A percentile compares a stretch with the other conserved stretches of the same genome.
Evolutionary conservation across 2,113 vertebrate species (phyloP).

Genomic region (Myodes glareolus): DNA sequence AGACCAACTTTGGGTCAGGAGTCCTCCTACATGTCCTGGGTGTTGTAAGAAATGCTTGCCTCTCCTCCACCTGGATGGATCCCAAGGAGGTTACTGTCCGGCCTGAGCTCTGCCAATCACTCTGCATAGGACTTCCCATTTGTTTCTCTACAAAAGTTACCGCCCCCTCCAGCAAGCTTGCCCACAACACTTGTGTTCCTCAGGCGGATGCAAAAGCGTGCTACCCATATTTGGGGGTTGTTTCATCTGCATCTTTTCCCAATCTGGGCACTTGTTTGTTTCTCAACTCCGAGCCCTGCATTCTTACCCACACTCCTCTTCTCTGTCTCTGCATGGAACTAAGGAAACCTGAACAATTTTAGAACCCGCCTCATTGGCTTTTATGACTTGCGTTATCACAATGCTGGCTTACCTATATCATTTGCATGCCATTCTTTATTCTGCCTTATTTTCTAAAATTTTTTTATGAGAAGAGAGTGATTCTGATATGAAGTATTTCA

Average conservation of each 20-base stretch:
- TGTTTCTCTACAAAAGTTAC: neutral
- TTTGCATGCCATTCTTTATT: neutral
- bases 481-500: neutral
- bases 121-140: neutral
- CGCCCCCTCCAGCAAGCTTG: rapidly evolving
- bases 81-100: neutral
- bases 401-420: neutral
- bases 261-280: neutral
- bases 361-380: neutral
- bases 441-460: neutral
- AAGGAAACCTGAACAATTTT: neutral
- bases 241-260: neutral
- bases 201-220: neutral
- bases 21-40: neutral
- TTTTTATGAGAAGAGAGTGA: neutral
- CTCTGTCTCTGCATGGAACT: neutral
- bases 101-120: neutral
- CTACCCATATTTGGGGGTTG: neutral
- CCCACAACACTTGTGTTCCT: neutral
- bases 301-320: neutral
- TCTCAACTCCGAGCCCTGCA: neutral
- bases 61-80: neutral
- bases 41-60: neutral
- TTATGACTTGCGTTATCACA: neutral
- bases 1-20: neutral